Evolutionary conservation across 2,113 vertebrate genomes (phyloP), one percentile per base, ranked within the genome.

Genomic region (Echinops telfairi): DNA sequence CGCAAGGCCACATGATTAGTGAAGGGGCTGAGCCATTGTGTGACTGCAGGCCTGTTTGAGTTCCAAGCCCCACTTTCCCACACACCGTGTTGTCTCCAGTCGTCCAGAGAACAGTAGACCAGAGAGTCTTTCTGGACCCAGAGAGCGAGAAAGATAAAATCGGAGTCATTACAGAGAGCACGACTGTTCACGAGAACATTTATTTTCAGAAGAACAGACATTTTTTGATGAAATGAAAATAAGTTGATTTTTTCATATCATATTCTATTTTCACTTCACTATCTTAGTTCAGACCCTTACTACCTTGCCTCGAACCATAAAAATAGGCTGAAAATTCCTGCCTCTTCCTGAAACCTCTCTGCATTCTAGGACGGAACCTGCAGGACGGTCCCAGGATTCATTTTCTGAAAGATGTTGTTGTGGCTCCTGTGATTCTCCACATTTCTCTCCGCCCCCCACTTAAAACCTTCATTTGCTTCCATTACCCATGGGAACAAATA

Each of bases 181-280:
- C 16, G 38, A 6, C 31, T 33, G 7, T 20, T 70, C 68, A 23
- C 29, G 20, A 84, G 66, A 83, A 91, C 23, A n/a, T 58, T 86
- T 81, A 71, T 95, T 87, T 95, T 92, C 38, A 92, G 68, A 79
- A 86, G 58, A 93, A 96, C 17, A 62, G 83, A 73, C 27, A 0
- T 20, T 71, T 90, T 92, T 93, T 40, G 94, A 82, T 81, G 33
- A 58, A 19, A 82, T 29, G 43, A n/a, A 79, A 88, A 83, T 70
- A 36, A 82, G 6, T 25, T 84, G 66, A 40, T 89, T 38, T 53
- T 66, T 83, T 90, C 75, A 66, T 53, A 62, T 79, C 29, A 58
- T 17, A 58, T 83, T 90, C 19, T 85, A 89, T 84, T 94, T 87
- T 73, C 17, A 83, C 64, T 2, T 25, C 16, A 62, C 23, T 64